Base-by-base conservation (phyloP, 2,888 invertebrate species). In the Toxonevra muliebris region DNA sequence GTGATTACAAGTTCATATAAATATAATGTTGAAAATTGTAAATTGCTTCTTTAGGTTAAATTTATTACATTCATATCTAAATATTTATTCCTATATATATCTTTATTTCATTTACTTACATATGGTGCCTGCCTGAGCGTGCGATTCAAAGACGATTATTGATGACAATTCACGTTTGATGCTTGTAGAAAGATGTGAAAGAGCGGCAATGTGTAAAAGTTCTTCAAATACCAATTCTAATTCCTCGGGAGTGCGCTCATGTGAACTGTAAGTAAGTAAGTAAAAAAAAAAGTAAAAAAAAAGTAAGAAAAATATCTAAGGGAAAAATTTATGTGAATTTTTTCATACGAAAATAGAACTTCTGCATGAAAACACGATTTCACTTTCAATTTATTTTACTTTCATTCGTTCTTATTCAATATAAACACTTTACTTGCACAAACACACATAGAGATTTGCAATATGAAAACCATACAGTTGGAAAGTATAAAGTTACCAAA, bases 221-320 rank as follows among this genome's bases (percentile, higher is more conserved):
- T 94, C 94, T 78, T 94, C 93, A 81, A 92, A 94, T 73, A 94
- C 93, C 71, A 91, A 88, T 84, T 94, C 93, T 79, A 93, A 85
- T 83, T 94, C 94, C 80, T 93, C 93, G 15, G 89, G 86, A 13
- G 91, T 91, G 73, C 94, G 87, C 81, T 94, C 93, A 78, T 91
- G 89, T 55, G 90, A 89, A 74, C 93, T 93, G 84, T 17, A 82
- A 74, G 65, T 42, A 59, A 54, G 30, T 17, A 11, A 53, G 12
- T 4, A 53, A 53, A 2, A 48, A 48, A 48, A 12, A 30, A 12
- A 13, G 8, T 12, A 43, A 64, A 15, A 19, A 63, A n/a, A 12
- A 54, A 43, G 48, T 15, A n/a, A 13, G 20, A 54, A 19, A 57
- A 7, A 52, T 41, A 45, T 55, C 43, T 41, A 15, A 17, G 45